Conservation (phyloP, 2,888 invertebrate genomes). For the Andrena minutula region DNA sequence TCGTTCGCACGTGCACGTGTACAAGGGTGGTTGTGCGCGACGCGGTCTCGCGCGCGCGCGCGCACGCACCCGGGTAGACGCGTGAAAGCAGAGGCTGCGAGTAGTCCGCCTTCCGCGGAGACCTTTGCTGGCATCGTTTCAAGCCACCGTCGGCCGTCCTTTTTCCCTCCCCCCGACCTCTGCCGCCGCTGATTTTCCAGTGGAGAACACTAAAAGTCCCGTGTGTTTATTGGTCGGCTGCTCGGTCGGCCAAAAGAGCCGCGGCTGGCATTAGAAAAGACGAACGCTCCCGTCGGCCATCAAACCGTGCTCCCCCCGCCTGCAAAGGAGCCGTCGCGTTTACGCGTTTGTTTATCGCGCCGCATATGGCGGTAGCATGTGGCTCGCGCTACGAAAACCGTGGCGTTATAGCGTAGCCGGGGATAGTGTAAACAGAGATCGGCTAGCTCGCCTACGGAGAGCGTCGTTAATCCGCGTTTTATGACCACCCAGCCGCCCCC, state of each 20-base stretch:
- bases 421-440: conserved; percentile 73
- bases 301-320: conserved; percentile 35
- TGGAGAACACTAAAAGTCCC: conserved; percentile 33
- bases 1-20: conserved; percentile 65
- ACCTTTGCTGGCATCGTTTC: conserved; percentile 71
- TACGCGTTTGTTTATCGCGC: conserved; percentile 81
- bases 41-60: conserved; percentile 33
- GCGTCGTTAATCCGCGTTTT: conserved; percentile 70
- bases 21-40: conserved; percentile 31
- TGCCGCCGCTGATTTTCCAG: conserved; percentile 71
- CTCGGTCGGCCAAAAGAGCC: conserved; percentile 39
- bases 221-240: conserved; percentile 59
- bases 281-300: conserved; percentile 45
- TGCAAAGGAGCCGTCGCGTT: conserved; percentile 81
- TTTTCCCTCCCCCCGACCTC: conserved; percentile 40
- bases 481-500: conserved; percentile 50
- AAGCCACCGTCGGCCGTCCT: conserved; percentile 65
- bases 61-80: conserved; percentile 17
- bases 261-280: conserved; percentile 24
- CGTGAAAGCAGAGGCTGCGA: conserved; percentile 10
- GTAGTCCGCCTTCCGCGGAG: conserved; percentile 5
- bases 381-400: conserved; percentile 74
- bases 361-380: conserved; percentile 84
- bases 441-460: conserved; percentile 55
- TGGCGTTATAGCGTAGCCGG: conserved; percentile 22